Conservation (phyloP, 2,113 vertebrate genomes). For the Rhinoderma darwinii region DNA sequence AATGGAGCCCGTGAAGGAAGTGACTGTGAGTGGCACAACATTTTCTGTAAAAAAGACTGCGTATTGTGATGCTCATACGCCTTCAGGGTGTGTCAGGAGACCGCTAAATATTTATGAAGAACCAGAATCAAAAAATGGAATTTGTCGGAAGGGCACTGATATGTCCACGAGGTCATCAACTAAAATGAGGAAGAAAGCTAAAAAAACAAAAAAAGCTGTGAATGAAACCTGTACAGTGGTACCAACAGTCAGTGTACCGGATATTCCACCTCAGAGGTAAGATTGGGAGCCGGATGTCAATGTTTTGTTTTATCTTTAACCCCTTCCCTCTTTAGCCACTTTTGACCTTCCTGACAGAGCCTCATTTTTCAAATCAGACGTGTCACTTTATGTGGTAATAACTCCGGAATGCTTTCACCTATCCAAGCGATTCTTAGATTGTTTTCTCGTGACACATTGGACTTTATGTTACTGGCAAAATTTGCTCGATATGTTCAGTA, state of each 20-base stretch:
- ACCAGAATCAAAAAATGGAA: slow-evolving; percentile 83
- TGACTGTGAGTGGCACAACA: slow-evolving; percentile 76
- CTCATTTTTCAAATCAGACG: no score
- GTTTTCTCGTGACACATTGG: no score
- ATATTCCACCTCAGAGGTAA: slow-evolving; percentile 92
- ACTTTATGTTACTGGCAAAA: no score
- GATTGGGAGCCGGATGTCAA: slow-evolving; percentile 6
- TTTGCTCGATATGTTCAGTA: no score
- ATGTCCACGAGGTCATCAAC: slow-evolving; percentile 76
- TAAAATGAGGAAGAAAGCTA: slow-evolving; percentile 88
- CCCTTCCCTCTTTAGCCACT: no score
- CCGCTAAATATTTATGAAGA: slow-evolving; percentile 91
- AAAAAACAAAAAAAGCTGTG: slow-evolving; percentile 82
- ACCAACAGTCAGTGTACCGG: slow-evolving; percentile 80
- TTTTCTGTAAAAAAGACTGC: slow-evolving; percentile 96
- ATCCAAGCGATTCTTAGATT: no score
- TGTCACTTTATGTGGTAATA: no score
- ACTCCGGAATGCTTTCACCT: no score
- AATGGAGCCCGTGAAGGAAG: slow-evolving; percentile 92
- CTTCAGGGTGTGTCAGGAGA: slow-evolving; percentile 84
- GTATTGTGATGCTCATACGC: slow-evolving; percentile 93
- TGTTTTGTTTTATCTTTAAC: no score
- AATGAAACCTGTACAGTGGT: slow-evolving; percentile 79
- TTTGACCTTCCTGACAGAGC: no score
- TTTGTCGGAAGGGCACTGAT: slow-evolving; percentile 80